Conservation (phyloP, 2,888 invertebrate species). For the Xanthia togata region DNA sequence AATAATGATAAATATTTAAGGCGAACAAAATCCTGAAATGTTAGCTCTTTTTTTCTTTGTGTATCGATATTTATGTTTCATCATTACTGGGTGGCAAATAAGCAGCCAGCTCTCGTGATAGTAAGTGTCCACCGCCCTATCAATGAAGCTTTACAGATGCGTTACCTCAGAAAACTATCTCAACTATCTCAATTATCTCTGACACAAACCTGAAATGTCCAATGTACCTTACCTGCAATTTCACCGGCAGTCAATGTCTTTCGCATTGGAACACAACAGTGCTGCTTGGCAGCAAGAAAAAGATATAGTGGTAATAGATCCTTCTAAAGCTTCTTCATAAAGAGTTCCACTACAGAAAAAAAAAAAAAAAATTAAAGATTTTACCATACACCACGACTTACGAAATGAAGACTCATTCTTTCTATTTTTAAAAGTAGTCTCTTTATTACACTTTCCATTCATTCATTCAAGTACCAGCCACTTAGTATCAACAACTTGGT, state of each 20-base stretch:
- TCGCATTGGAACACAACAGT: no score
- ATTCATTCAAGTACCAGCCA: constrained; percentile 28
- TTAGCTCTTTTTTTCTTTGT: not conserved
- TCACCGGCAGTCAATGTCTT: no score
- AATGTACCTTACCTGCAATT: no score
- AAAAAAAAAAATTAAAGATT: no score
- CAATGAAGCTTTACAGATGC: no score
- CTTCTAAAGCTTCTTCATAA: no score
- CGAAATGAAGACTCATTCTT: constrained; percentile 14
- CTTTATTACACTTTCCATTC: constrained; percentile 23
- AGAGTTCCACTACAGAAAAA: not conserved
- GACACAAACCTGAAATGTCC: not conserved
- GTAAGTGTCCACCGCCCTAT: no score
- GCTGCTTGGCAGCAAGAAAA: not conserved
- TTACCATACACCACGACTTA: not conserved
- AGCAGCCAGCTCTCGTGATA: no score
- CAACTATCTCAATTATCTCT: no score
- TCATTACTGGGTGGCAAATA: not conserved
- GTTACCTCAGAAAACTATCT: no score
- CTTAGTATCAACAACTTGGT: constrained; percentile 44
- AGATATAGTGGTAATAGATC: no score
- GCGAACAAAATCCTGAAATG: not conserved
- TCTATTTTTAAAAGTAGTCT: not conserved
- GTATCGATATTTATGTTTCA: not conserved
- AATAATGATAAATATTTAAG: constrained; percentile 22